These are phyloP conservation scores for Pedetes capensis DNA, from an alignment of 2,113 vertebrate genomes.

Conservation along the genomic window DNA sequence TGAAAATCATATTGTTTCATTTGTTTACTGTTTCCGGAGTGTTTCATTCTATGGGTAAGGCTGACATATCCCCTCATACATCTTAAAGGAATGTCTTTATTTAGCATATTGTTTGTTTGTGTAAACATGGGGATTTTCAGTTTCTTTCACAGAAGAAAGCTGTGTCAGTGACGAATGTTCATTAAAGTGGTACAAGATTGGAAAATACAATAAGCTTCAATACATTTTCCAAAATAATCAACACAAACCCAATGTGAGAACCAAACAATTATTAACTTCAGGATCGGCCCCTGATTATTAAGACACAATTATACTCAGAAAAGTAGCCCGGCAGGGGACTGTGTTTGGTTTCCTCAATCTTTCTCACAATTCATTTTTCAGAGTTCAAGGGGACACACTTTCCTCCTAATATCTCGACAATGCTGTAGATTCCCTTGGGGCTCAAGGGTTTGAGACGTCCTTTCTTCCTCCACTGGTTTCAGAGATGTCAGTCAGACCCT, in stretches of 20 bases:
- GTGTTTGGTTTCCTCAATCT: not conserved
- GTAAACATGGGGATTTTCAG: conserved; percentile 11
- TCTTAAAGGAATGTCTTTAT: not conserved
- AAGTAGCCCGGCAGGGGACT: conserved; percentile 25
- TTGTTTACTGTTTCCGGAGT: not conserved
- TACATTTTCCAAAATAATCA: conserved; percentile 71
- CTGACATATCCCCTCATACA: not conserved
- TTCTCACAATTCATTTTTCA: conserved; percentile 19
- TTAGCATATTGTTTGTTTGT: conserved; percentile 21
- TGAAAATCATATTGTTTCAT: not conserved
- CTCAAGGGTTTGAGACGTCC: not conserved
- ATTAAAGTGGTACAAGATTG: conserved; percentile 49
- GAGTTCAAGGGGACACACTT: not conserved
- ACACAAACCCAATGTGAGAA: conserved; percentile 60
- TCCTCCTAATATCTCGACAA: not conserved
- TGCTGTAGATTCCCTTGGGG: not conserved
- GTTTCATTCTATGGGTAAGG: not conserved
- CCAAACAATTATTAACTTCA: conserved; percentile 50
- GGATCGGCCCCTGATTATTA: conserved; percentile 41
- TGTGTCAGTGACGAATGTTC: conserved; percentile 63
- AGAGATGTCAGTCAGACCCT: not conserved
- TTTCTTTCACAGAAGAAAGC: conserved; percentile 54
- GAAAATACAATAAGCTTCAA: conserved; percentile 55
- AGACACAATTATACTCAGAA: conserved; percentile 46
- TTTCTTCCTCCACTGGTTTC: not conserved